Conservation (phyloP, 1,140 invertebrate genomes). For the Anoplophora glabripennis region DNA sequence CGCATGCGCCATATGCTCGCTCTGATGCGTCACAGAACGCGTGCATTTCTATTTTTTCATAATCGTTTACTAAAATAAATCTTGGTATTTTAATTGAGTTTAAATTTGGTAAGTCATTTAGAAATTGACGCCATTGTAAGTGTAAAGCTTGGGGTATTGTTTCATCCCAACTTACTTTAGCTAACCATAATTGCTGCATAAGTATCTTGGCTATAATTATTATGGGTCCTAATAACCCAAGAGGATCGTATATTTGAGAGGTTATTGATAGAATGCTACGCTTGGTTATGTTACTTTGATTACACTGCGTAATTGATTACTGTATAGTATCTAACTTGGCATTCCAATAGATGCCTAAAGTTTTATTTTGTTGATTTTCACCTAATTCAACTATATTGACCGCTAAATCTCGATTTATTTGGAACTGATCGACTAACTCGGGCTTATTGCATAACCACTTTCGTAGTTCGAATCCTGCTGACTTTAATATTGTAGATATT, state of each 20-base stretch:
- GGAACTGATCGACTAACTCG: neutral
- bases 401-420: neutral
- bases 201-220: slow-evolving; percentile 29
- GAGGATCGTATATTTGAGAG: slow-evolving; percentile 27
- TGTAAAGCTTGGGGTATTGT: slow-evolving; percentile 7
- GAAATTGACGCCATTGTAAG: slow-evolving; percentile 6
- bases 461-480: slow-evolving; percentile 38
- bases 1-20: slow-evolving; percentile 37
- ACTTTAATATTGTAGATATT: slow-evolving; percentile 4
- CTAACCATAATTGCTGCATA: slow-evolving; percentile 23
- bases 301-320: neutral
- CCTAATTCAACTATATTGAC: slow-evolving; percentile 1
- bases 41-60: slow-evolving; percentile 45
- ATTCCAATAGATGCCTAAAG: slow-evolving; percentile 22
- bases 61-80: slow-evolving; percentile 44
- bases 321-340: slow-evolving; percentile 1
- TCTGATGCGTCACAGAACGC: slow-evolving; percentile 37
- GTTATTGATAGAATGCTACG: slow-evolving; percentile 22
- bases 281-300: slow-evolving; percentile 16
- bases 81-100: neutral
- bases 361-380: slow-evolving; percentile 13
- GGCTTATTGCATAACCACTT: slow-evolving; percentile 46
- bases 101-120: neutral
- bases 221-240: slow-evolving; percentile 26
- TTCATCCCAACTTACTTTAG: slow-evolving; percentile 28